These are phyloP conservation scores for Isaurus tuberculatus DNA, from an alignment of 92 coral and sea anemone species.

Conservation along the genomic window DNA sequence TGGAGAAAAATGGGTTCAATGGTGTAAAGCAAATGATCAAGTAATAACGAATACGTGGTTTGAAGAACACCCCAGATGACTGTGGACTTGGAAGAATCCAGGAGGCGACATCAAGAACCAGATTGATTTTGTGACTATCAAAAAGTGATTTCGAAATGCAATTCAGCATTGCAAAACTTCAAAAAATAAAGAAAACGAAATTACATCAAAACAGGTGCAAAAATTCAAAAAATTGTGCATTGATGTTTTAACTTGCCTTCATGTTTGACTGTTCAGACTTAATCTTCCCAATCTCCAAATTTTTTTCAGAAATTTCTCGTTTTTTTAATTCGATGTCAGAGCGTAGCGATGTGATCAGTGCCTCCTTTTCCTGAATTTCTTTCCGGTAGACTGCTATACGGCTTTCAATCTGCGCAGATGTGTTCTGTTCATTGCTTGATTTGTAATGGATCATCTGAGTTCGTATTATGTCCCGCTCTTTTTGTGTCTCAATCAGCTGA, in stretches of 20 bases:
- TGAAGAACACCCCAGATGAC: not conserved
- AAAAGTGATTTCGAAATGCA: not conserved
- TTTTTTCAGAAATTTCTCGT: constrained; percentile 30
- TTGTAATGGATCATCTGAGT: constrained; percentile 45
- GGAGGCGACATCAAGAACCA: not conserved
- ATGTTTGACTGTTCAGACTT: constrained; percentile 26
- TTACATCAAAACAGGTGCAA: too few relatives aligned
- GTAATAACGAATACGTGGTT: not conserved
- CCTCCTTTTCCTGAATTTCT: constrained; percentile 50
- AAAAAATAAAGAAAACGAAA: too few relatives aligned
- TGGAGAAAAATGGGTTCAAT: not conserved
- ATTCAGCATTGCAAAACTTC: too few relatives aligned
- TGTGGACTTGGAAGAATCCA: not conserved
- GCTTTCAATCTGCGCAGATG: constrained; percentile 53
- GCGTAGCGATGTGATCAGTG: constrained; percentile 40
- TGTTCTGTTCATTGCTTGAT: constrained; percentile 50
- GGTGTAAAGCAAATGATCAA: not conserved
- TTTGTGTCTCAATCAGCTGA: constrained; percentile 32
- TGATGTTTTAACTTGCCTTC: not conserved
- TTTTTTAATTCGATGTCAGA: constrained; percentile 45
- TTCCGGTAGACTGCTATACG: constrained; percentile 57
- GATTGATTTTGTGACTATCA: not conserved
- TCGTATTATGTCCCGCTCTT: constrained; percentile 53
- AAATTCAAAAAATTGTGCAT: too few relatives aligned
- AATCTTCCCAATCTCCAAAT: constrained; percentile 27